Conservation (phyloP, 2,113 vertebrate genomes). For the Gnathonemus longibarbis region DNA sequence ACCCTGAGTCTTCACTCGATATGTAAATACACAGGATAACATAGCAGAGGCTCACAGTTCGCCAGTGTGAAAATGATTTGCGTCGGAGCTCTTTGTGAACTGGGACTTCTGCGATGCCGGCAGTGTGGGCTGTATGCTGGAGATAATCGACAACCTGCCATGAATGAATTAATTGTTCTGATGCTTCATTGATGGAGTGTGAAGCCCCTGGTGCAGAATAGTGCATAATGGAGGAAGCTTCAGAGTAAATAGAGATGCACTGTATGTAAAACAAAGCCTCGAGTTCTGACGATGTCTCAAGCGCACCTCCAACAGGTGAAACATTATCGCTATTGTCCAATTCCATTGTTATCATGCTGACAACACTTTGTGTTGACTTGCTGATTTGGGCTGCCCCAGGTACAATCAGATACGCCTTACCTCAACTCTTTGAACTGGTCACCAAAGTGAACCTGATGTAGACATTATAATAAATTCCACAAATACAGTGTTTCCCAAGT, state of each 20-base stretch:
- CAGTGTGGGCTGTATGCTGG: neutral
- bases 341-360: neutral
- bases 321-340: neutral
- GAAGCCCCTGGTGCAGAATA: neutral
- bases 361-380: neutral
- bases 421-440: neutral
- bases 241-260: neutral
- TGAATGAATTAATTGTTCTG: neutral
- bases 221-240: neutral
- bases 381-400: neutral
- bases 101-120: neutral
- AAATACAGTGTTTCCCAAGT: too few relatives aligned
- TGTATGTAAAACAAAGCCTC: neutral
- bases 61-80: neutral
- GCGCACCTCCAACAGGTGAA: neutral
- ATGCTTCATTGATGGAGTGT: neutral
- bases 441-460: neutral
- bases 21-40: neutral
- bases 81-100: neutral
- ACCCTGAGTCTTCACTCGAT: neutral
- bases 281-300: neutral
- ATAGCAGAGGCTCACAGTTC: neutral
- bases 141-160: conserved; percentile 3
- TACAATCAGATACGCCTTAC: neutral
- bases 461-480: neutral